Percentiles rank a stretch among this genome's conserved stretches.
phyloP scores from a whole-genome alignment of 2,797 vertebrate species.

The Telmatherina bonti region DNA sequence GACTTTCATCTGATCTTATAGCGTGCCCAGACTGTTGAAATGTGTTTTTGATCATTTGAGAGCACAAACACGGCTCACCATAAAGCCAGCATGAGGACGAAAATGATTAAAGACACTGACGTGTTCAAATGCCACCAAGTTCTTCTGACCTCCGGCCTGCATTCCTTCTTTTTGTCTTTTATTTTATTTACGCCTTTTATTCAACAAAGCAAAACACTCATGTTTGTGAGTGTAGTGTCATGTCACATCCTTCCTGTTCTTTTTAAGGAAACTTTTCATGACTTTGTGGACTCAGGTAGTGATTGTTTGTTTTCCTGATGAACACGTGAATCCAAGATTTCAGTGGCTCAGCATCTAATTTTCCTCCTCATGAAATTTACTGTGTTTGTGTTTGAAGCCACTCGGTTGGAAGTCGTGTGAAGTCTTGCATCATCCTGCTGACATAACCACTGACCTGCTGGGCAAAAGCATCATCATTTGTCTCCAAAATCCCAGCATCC shows the following conservation, averaged over 20 bases:
- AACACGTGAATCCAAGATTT: background rate
- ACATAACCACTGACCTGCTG: too few relatives aligned
- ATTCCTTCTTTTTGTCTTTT: background rate
- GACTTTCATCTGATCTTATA: constrained; percentile 1
- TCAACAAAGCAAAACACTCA: too few relatives aligned
- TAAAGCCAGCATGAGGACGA: constrained; percentile 12
- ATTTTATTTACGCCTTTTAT: too few relatives aligned
- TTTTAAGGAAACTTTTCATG: background rate
- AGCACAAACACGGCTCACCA: background rate
- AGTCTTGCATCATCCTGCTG: too few relatives aligned
- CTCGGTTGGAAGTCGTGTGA: too few relatives aligned
- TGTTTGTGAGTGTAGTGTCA: background rate
- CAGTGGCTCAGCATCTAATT: too few relatives aligned
- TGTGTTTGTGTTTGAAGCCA: too few relatives aligned
- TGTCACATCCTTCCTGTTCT: background rate
- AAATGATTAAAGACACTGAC: background rate
- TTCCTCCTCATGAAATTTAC: too few relatives aligned
- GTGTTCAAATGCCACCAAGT: constrained; percentile 1
- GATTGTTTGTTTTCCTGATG: background rate
- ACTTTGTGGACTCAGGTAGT: background rate
- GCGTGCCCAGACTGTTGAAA: constrained; percentile 7
- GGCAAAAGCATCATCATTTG: too few relatives aligned
- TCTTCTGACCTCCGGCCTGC: constrained; percentile 1
- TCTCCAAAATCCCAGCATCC: too few relatives aligned
- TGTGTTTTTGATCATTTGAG: constrained; percentile 20